A percentile compares a stretch with the other conserved stretches of the same genome.
These are phyloP conservation scores for Cladopsammia gracilis DNA, from an alignment of 64 coral and sea anemone genomes.

Conservation along the genomic window DNA sequence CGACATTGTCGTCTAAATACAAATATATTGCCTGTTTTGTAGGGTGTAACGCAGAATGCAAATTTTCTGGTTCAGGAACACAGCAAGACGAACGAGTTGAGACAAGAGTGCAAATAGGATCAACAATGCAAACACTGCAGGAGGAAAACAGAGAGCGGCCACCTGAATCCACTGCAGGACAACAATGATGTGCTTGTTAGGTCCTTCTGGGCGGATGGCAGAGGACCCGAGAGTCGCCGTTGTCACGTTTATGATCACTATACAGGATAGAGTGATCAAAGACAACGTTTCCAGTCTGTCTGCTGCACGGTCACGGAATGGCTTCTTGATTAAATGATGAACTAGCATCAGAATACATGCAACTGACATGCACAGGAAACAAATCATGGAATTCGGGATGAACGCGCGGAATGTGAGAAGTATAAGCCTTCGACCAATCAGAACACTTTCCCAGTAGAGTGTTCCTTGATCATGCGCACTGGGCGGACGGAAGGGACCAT, in stretches of 20 bases:
- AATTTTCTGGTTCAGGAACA: conserved; percentile 12
- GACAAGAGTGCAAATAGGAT: conserved; percentile 43
- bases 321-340: conserved; percentile 51
- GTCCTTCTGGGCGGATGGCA: conserved; percentile 48
- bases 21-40: too few relatives aligned
- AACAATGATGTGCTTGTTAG: conserved; percentile 15
- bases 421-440: conserved; percentile 68
- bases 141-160: conserved; percentile 35
- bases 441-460: conserved; percentile 83
- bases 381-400: conserved; percentile 36
- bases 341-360: conserved; percentile 52
- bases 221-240: conserved; percentile 46
- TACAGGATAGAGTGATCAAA: conserved; percentile 18
- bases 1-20: too few relatives aligned
- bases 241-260: conserved; percentile 56
- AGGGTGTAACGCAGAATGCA: not conserved
- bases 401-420: conserved; percentile 59
- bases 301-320: conserved; percentile 16
- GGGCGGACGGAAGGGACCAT: conserved; percentile 52
- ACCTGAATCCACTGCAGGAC: conserved; percentile 38
- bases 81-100: conserved; percentile 46
- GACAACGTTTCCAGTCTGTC: conserved; percentile 51
- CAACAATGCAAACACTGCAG: conserved; percentile 34
- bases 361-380: conserved; percentile 38
- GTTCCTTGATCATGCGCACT: conserved; percentile 36